Evolutionary conservation across 2,888 invertebrate genomes (phyloP), one percentile per base, ranked within the genome.

Genomic region (Micoletzkya japonica): DNA sequence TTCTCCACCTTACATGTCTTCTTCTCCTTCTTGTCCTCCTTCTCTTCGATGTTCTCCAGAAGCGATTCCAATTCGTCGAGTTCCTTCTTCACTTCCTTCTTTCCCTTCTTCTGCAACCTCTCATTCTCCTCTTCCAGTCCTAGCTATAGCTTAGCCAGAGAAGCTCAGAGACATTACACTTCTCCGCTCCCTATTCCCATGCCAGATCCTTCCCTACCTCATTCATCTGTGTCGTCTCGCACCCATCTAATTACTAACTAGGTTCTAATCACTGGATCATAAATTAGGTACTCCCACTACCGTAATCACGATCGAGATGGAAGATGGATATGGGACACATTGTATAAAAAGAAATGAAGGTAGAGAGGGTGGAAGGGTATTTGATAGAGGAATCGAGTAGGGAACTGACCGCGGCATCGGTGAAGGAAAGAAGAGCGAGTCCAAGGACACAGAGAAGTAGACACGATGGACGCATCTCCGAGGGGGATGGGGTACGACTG

Each of bases 31-130:
- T 76, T 74, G 59, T 77, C 79, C 50, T 75, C 76, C 60, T 81
- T 77, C 36, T 82, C 80, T 72, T 85, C 85, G 61, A 85, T 81
- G 72, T 83, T 80, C 72, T 85, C 82, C 61, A 85, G 75, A 32
- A 85, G 74, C 54, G 72, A 77, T 70, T 82, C 85, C 72, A 82
- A 76, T 71, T 82, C 81, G 30, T 82, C 79, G 60, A 74, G 70
- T 28, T 77, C 76, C 24, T 73, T 70, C 50, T 72, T 59, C 60
- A 63, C 63, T 59, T 59, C 59, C 57, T 67, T 67, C 67, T 67
- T 67, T 30, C 26, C 10, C 57, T 67, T 67, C 58, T 67, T 67
- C 67, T 67, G 67, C 30, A 67, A 57, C n/a, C n/a, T n/a, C n/a
- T n/a, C n/a, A n/a, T n/a, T n/a, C n/a, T n/a, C n/a, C n/a, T n/a